Base-by-base conservation (phyloP, 2,888 invertebrate genomes). In the Trichacis sp. region DNA sequence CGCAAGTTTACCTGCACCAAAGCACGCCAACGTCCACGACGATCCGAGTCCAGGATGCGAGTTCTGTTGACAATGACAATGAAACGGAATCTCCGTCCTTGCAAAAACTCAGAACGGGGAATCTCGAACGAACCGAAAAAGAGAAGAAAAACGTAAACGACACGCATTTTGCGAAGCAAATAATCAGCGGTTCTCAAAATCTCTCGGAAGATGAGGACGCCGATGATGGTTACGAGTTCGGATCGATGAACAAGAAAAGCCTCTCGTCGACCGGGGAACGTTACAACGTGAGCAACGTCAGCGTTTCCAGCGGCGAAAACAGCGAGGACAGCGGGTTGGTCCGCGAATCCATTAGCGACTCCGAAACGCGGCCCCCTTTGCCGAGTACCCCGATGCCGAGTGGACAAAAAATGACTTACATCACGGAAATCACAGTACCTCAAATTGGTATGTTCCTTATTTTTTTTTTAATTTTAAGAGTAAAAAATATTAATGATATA, bases 381-480 rank as follows among this genome's bases (percentile, higher is more conserved):
- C 84, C 85, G 1, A 84, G 76, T 5, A 84, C 85, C 0, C 84
- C 85, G 1, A 77, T 85, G 68, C 85, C 85, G 45, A 24, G 24
- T 24, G 3, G 4, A 5, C 84, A 85, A 9, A 84, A 84, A 30
- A 81, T 87, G 74, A 89, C 90, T 19, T 92, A 91, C 76, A 87
- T 92, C 29, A 92, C 92, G 38, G 92, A 92, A 84, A 92, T 92
- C n/a, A n/a, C n/a, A n/a, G n/a, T n/a, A 59, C n/a, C n/a, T n/a
- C n/a, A n/a, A n/a, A n/a, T n/a, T n/a, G n/a, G n/a, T n/a, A n/a
- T n/a, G n/a, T n/a, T n/a, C n/a, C n/a, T n/a, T n/a, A n/a, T n/a
- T n/a, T n/a, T n/a, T n/a, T n/a, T n/a, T n/a, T n/a, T n/a, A n/a
- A n/a, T n/a, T n/a, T n/a, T n/a, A n/a, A n/a, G n/a, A n/a, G n/a